A percentile compares a stretch with the other conserved stretches of the same genome.
phyloP scores from a whole-genome alignment of 2,113 vertebrate species.

The Myxocyprinus asiaticus region DNA sequence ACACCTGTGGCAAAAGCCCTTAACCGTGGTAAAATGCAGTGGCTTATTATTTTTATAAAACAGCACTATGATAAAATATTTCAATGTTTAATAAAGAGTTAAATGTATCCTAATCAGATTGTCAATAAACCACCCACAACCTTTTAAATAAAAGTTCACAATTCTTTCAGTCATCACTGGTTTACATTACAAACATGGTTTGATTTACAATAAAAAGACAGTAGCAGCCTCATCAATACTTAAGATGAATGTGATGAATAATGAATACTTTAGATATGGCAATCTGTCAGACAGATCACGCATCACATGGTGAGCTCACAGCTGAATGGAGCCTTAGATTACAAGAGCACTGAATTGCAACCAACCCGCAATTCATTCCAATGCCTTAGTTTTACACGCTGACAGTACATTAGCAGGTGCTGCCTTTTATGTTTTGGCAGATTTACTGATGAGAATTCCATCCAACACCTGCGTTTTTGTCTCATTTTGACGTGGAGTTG shows the following conservation, averaged over 20 bases:
- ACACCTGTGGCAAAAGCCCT: no score
- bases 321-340: background rate
- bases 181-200: background rate
- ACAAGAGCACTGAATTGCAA: background rate
- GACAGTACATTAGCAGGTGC: slow-evolving; percentile 18
- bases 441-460: slow-evolving; percentile 26
- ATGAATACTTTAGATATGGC: background rate
- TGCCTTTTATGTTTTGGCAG: background rate
- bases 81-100: no score
- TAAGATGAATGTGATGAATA: background rate
- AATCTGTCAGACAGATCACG: background rate
- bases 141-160: background rate
- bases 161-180: background rate
- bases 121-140: background rate
- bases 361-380: background rate
- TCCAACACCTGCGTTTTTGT: slow-evolving; percentile 1
- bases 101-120: background rate
- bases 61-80: no score
- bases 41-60: no score
- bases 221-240: background rate
- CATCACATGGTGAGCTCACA: background rate
- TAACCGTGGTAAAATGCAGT: no score
- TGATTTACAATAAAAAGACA: background rate
- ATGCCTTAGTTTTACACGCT: background rate
- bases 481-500: slow-evolving; percentile 2